Base-by-base conservation (phyloP, 2,113 vertebrate species). In the Tragelaphus strepsiceros region DNA sequence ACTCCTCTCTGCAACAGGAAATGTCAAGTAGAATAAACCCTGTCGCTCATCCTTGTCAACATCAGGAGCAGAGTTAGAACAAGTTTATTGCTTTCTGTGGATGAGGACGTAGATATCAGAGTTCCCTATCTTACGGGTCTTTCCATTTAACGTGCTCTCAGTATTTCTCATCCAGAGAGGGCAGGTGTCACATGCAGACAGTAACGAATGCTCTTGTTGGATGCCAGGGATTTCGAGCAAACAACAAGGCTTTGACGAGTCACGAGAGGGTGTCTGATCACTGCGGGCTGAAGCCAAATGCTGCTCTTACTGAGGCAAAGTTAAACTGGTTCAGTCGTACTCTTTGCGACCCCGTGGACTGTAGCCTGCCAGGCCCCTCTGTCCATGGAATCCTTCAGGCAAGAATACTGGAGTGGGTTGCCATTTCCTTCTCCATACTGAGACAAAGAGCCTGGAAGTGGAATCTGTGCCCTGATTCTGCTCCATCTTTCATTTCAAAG, bases 81-180 rank as follows among this genome's bases (percentile, higher is more conserved):
- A 21, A 0, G 56, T 11, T 58, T 51, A 8, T 56, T 46, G 8
- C 24, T 64, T 6, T 28, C 3, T 13, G 4, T 59, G 9, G 71
- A 5, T 21, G 35, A 59, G 49, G 13, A 19, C 46, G 15, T 24
- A 11, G 15, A 13, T 30, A 5, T 67, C 35, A 35, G n/a, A 53
- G 11, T 17, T 58, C 12, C 35, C 7, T 1, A 16, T 92, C 17
- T 53, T 61, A 9, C 14, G 51, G 46, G n/a, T 49, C 43, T 64
- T 67, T 5, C 7, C 2, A 6, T 39, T 61, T 17, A 21, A 9
- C 8, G 30, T n/a, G 14, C 4, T 19, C 4, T 61, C 2, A 12
- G 26, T 16, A 1, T 62, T 5, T 82, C 49, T 83, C 49, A 74
- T 30, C 22, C 46, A 1, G 4, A 24, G 56, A 58, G 7, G 22